phyloP scores from a whole-genome alignment of 2,113 vertebrate species.

The Hirundichthys speculiger region DNA sequence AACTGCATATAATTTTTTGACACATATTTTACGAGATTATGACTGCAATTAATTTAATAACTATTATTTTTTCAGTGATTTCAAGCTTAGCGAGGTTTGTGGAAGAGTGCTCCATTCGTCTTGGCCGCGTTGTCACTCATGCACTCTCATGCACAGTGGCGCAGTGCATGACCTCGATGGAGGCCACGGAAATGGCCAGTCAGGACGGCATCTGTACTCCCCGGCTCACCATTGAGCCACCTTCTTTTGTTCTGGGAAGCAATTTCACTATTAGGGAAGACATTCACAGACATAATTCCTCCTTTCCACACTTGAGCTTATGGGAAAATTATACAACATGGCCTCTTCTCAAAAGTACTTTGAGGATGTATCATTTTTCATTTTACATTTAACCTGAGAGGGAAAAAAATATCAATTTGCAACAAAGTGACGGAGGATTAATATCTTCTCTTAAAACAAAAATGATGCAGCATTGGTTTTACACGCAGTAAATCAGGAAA shows the following conservation, averaged over 20 bases:
- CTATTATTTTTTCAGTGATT: conserved; percentile 91
- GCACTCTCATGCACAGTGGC: conserved; percentile 82
- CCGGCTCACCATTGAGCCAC: conserved; percentile 55
- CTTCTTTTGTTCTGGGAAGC: conserved; percentile 81
- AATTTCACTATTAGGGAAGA: conserved; percentile 80
- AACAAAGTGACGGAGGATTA: conserved; percentile 57
- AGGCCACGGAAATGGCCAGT: conserved; percentile 86
- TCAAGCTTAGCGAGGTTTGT: conserved; percentile 84
- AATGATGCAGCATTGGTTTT: conserved; percentile 67
- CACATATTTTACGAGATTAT: conserved; percentile 92
- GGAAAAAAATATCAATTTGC: conserved; percentile 58
- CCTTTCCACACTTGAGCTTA: conserved; percentile 79
- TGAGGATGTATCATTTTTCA: conserved; percentile 80
- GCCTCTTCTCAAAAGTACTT: conserved; percentile 75
- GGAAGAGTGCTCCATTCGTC: conserved; percentile 89
- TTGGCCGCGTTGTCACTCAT: conserved; percentile 84
- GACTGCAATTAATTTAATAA: conserved; percentile 97
- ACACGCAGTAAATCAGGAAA: conserved; percentile 70
- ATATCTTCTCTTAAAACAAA: conserved; percentile 73
- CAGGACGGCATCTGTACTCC: conserved; percentile 82
- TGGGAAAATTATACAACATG: conserved; percentile 83
- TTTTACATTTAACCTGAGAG: conserved; percentile 71
- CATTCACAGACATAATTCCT: conserved; percentile 80
- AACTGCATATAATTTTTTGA: conserved; percentile 96
- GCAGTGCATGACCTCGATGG: conserved; percentile 85